Evolutionary conservation across 1,140 invertebrate species (phyloP).

Genomic region (Drosophila varians): DNA sequence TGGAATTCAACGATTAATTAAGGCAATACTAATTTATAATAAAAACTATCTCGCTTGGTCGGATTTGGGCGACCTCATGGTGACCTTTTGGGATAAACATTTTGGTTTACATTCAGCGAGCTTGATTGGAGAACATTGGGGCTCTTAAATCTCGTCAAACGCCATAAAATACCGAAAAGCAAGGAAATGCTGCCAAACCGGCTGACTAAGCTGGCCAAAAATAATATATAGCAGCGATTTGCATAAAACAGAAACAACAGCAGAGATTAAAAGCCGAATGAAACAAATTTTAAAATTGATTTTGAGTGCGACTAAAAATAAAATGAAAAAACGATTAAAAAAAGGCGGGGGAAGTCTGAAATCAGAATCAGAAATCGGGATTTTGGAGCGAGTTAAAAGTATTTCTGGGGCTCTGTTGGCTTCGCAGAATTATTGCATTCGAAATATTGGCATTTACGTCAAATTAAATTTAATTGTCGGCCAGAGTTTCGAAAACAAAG

Average conservation of each 20-base stretch:
- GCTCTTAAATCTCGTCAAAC: slow-evolving; percentile 44
- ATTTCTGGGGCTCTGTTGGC: slow-evolving; percentile 16
- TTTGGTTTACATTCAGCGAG: slow-evolving; percentile 14
- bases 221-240: slow-evolving; percentile 53
- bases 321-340: slow-evolving; percentile 7
- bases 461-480: slow-evolving; percentile 80
- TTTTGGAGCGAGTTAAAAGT: slow-evolving; percentile 3
- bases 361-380: slow-evolving; percentile 1
- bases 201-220: slow-evolving; percentile 58
- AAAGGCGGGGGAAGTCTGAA: slow-evolving; percentile 15
- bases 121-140: slow-evolving; percentile 8
- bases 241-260: slow-evolving; percentile 50
- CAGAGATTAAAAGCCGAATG: slow-evolving; percentile 39
- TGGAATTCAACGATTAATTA: too few relatives aligned
- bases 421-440: slow-evolving; percentile 74
- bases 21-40: too few relatives aligned
- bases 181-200: slow-evolving; percentile 78
- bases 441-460: slow-evolving; percentile 73
- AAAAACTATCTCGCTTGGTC: too few relatives aligned
- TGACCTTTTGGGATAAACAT: slow-evolving; percentile 34
- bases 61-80: slow-evolving; percentile 1
- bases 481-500: slow-evolving; percentile 1
- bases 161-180: slow-evolving; percentile 36
- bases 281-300: slow-evolving; percentile 74
- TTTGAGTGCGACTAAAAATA: slow-evolving; percentile 56